Base-by-base conservation (phyloP, 2,113 vertebrate genomes). In the Pipa parva region DNA sequence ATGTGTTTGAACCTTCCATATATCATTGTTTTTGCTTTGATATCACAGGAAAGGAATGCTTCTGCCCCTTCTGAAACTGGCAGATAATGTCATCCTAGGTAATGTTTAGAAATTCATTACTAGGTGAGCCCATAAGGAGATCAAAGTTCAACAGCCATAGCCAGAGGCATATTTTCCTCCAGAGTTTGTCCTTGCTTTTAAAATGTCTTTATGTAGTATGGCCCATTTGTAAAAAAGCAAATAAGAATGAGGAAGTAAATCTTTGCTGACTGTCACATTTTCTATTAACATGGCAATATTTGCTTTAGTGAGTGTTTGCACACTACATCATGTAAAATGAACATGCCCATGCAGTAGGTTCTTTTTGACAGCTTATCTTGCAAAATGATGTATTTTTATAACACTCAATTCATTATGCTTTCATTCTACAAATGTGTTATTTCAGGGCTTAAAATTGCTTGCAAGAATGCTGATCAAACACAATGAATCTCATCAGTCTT, bases 111-210 rank as follows among this genome's bases (percentile, higher is more conserved):
- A 68, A 68, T 58, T 51, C 64, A 68, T 68, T 68, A 68, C 49
- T n/a, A n/a, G n/a, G 15, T 33, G 56, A 59, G 46, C 55, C 58
- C 51, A 24, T 68, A 48, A 37, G 10, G 42, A 45, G 64, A 59
- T 68, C 56, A 68, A 37, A 68, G 64, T 68, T 68, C 64, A 68
- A 68, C 55, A 51, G 26, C 55, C 45, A 59, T 68, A 59, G 64
- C 64, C 64, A 59, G 29, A 68, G 64, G 64, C 49, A 36, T 22
- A 68, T 59, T 59, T 68, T 67, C 50, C 36, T 58, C 58, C 26
- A 31, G 37, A 21, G 52, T 68, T 50, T 68, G 64, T 68, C 58
- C 55, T 51, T 49, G 64, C 37, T 29, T 51, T 68, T 21, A 59
- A 68, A 59, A 45, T 51, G 27, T 59, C 64, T 51, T 59, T 67